These are phyloP conservation scores for Drosophila repleta DNA, from an alignment of 1,140 invertebrate genomes.

Conservation along the genomic window DNA sequence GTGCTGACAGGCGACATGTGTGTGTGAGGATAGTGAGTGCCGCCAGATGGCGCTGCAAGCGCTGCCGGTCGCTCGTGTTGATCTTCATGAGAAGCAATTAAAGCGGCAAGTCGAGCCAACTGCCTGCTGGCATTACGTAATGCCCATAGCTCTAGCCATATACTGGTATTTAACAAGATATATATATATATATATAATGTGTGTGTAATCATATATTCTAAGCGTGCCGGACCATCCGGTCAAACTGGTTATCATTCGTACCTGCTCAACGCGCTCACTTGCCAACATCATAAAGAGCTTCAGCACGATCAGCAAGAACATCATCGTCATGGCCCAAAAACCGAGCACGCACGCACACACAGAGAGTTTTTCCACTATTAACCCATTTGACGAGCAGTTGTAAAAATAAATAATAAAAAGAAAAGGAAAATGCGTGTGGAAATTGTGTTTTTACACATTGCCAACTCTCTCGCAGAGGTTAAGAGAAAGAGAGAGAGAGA, in stretches of 20 bases:
- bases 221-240: constrained; percentile 43
- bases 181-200: background rate
- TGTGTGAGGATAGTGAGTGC: background rate
- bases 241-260: constrained; percentile 44
- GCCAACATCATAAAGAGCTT: constrained; percentile 27
- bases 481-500: background rate
- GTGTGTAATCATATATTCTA: constrained; percentile 34
- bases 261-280: constrained; percentile 27
- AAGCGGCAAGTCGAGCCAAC: constrained; percentile 1
- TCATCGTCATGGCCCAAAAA: constrained; percentile 39
- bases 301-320: constrained; percentile 11
- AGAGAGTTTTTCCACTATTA: constrained; percentile 71
- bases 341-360: constrained; percentile 3
- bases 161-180: constrained; percentile 11
- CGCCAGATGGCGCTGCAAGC: constrained; percentile 33
- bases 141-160: constrained; percentile 3
- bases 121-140: constrained; percentile 45
- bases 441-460: constrained; percentile 36
- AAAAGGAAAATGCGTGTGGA: constrained; percentile 43
- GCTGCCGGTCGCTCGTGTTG: background rate
- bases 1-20: background rate
- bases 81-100: constrained; percentile 16
- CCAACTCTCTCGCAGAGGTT: constrained; percentile 17
- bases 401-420: constrained; percentile 71
- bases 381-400: constrained; percentile 70